Evolutionary conservation across 1,140 invertebrate species (phyloP), one percentile per base, ranked within the genome.

Genomic region (Cydia fagiglandana): DNA sequence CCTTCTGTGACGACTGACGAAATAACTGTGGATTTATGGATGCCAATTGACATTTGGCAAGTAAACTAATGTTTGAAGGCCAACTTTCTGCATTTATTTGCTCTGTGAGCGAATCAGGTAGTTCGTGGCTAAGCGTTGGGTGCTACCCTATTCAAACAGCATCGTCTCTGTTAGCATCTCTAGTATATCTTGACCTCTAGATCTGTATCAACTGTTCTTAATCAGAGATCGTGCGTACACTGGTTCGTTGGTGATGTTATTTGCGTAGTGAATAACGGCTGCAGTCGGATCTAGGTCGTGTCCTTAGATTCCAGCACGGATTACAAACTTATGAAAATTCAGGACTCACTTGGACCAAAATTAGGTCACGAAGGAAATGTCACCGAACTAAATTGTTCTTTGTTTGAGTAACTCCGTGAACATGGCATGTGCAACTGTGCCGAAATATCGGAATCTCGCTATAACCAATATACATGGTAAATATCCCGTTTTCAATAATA

Each of bases 291-390:
- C 56, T 61, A 61, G 56, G 56, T 61, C 56, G n/a, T 24, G 20
- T 61, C 56, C 56, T 61, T 61, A 61, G 56, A 61, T 61, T 61
- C 56, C 56, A 24, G 53, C 53, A 17, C 9, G 20, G 17, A 61
- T 61, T 61, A 61, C 56, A 61, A 61, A 61, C 56, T 61, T 61
- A 61, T 61, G 56, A 61, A 61, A 61, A 61, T 61, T 61, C 56
- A 61, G 20, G 56, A 61, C 53, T 24, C 3, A 24, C 56, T 61
- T 61, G 17, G 56, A 61, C 17, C 2, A 61, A 24, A 61, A 61
- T 61, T 61, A 24, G 56, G 56, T 61, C 56, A 61, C 0, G 56
- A 7, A 24, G 12, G 56, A 56, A 20, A 56, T 56, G 4, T 56
- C 15, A 7, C 15, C 2, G 15, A 3, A 61, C 15, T 53, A 53